Base-by-base conservation (phyloP, 2,113 vertebrate species). In the Albula glossodonta region DNA sequence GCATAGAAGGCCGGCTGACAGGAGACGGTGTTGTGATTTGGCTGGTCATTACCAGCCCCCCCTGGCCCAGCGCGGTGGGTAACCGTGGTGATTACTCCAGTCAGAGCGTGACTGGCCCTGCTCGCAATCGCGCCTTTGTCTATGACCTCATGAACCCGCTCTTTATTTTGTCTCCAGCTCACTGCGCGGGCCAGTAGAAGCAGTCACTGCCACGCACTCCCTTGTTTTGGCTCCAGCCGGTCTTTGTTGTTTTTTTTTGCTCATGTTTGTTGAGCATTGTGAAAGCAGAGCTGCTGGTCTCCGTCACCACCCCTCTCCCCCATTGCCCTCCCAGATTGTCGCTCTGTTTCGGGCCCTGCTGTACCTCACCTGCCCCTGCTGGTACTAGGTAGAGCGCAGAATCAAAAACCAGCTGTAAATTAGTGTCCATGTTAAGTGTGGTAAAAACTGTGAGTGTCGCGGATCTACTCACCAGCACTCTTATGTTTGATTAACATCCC, bases 1-100 rank as follows among this genome's bases (percentile, higher is more conserved):
- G 31, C 31, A 41, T 41, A 41, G 31, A 41, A 41, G 31, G 31
- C 31, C 31, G 82, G 81, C 78, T 41, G 87, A 49, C 78, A 41
- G 9, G 70, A 82, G 85, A 77, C 80, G 82, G 84, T 88, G 79
- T 82, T n/a, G 56, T 52, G 85, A 86, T 88, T 81, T 83, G 56
- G 85, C 87, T 88, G 49, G 82, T 86, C 83, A 83, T 41, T 41
- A 41, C 31, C 31, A 83, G 57, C 57, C 87, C 83, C 7, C 57
- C 86, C 83, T 81, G 85, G 81, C 84, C 57, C 22, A 56, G 53
- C 15, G 25, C 48, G 7, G 22, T 13, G 48, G 48, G 78, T 41
- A 41, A 31, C 78, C 82, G 81, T 41, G 57, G 52, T 51, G 78
- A 41, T 41, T 41, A 41, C 31, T 41, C 31, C 31, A 41, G 31